Percentiles rank a stretch among this genome's conserved stretches.
phyloP scores from a whole-genome alignment of 2,797 vertebrate genomes.

The Taenioides sp. region DNA sequence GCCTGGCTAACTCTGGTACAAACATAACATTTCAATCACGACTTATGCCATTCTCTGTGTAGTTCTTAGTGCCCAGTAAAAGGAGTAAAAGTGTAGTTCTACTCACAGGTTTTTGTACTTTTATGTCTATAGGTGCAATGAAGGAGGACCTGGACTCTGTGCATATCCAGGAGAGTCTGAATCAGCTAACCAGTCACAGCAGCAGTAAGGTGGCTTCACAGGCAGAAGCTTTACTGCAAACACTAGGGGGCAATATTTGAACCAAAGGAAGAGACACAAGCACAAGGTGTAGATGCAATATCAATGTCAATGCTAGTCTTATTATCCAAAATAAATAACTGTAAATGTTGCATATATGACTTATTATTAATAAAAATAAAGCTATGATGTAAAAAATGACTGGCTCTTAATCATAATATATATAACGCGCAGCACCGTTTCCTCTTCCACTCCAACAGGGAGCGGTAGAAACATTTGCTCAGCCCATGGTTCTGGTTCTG shows the following conservation, averaged over 20 bases:
- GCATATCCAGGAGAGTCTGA: slow-evolving; percentile 81
- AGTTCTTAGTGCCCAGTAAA: not conserved
- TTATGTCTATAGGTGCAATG: slow-evolving; percentile 73
- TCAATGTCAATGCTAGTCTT: not conserved
- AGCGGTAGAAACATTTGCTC: not conserved
- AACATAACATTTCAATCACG: not conserved
- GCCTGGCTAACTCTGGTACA: slow-evolving; percentile 84
- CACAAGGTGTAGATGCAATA: slow-evolving; percentile 5
- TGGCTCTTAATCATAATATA: not conserved
- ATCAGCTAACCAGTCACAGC: slow-evolving; percentile 75
- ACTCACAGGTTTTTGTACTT: not conserved
- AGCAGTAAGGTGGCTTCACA: slow-evolving; percentile 81
- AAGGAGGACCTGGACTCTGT: slow-evolving; percentile 80
- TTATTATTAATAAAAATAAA: slow-evolving; percentile 5
- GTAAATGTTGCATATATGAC: slow-evolving; percentile 3
- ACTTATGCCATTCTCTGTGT: not conserved
- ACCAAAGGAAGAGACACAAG: slow-evolving; percentile 8
- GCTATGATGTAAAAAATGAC: not conserved
- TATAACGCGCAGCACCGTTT: too few relatives aligned
- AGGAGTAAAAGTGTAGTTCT: not conserved
- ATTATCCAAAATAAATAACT: not conserved
- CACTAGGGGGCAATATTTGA: slow-evolving; percentile 70
- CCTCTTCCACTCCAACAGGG: not conserved
- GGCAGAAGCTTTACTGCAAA: slow-evolving; percentile 74
- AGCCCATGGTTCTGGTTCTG: too few relatives aligned